Evolutionary conservation across 2,888 invertebrate species (phyloP).

Genomic region (Andrena fulva): DNA sequence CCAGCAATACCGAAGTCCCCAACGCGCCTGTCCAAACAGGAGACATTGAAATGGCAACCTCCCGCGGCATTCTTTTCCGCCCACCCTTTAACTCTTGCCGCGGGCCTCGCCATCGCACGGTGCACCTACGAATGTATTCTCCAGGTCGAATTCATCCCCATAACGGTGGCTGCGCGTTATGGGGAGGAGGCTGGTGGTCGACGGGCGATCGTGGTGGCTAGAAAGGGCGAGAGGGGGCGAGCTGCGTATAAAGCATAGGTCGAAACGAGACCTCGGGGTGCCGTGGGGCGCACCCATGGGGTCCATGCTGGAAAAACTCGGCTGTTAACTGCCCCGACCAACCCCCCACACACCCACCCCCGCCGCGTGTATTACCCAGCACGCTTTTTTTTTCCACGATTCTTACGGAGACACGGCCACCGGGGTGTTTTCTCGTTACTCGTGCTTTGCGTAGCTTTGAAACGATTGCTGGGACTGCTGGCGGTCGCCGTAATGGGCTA

Average conservation of each 20-base stretch:
- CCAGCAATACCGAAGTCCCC: too few relatives aligned
- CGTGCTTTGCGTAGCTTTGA: conserved; percentile 8
- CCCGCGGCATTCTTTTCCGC: too few relatives aligned
- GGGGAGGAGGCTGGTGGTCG: conserved; percentile 47
- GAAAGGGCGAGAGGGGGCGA: conserved; percentile 30
- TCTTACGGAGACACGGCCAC: conserved; percentile 35
- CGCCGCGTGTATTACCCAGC: conserved; percentile 40
- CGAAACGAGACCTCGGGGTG: conserved; percentile 82
- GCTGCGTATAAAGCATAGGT: conserved; percentile 80
- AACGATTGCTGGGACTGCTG: conserved; percentile 24
- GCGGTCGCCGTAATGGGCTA: neutral
- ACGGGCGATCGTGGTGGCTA: conserved; percentile 24
- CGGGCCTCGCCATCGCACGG: too few relatives aligned
- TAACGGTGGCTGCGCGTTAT: conserved; percentile 54
- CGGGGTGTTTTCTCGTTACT: conserved; percentile 39
- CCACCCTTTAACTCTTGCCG: too few relatives aligned
- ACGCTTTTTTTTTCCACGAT: conserved; percentile 39
- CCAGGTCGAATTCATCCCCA: conserved; percentile 30
- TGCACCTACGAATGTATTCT: conserved; percentile 21
- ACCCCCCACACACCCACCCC: conserved; percentile 40
- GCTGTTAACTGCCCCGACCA: conserved; percentile 80
- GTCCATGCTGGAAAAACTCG: conserved; percentile 82
- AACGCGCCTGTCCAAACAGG: too few relatives aligned
- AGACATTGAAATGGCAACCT: too few relatives aligned
- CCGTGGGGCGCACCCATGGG: conserved; percentile 81